Evolutionary conservation across 2,888 invertebrate species (phyloP).

Genomic region (Mechanitis messenoides): DNA sequence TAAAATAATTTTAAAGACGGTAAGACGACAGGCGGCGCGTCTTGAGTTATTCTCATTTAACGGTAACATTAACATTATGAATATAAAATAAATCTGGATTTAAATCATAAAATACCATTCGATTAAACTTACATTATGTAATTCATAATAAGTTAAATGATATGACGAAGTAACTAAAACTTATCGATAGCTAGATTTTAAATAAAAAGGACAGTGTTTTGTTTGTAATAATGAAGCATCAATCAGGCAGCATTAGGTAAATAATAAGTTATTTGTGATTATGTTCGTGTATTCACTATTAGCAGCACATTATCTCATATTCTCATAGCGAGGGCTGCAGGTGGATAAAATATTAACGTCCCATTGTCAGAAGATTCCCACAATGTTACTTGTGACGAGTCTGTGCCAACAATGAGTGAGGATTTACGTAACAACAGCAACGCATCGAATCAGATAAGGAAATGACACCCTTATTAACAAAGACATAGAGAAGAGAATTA

Average conservation of each 20-base stretch:
- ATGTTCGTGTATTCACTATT: background rate
- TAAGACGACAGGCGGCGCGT: conserved; percentile 21
- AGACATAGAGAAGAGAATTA: conserved; percentile 5
- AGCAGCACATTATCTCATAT: conserved; percentile 9
- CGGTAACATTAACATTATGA: conserved; percentile 13
- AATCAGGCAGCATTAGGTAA: too few relatives aligned
- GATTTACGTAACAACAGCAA: conserved; percentile 29
- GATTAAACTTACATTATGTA: conserved; percentile 13
- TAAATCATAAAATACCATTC: conserved; percentile 12
- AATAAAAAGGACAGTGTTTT: too few relatives aligned
- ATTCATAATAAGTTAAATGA: background rate
- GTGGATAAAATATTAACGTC: conserved; percentile 29
- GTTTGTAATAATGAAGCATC: too few relatives aligned
- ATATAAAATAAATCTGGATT: conserved; percentile 19
- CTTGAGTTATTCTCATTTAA: background rate
- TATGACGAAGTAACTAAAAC: background rate
- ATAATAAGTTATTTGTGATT: too few relatives aligned
- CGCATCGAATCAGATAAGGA: conserved; percentile 19
- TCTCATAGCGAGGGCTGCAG: conserved; percentile 23
- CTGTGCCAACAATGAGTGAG: conserved; percentile 28
- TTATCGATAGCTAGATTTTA: too few relatives aligned
- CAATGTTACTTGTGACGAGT: conserved; percentile 30
- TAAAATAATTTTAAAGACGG: conserved; percentile 15
- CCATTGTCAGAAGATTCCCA: conserved; percentile 32
- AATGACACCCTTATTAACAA: conserved; percentile 11